phyloP scores from a whole-genome alignment of 2,888 invertebrate species.

The Sinhomidia bicolor region DNA sequence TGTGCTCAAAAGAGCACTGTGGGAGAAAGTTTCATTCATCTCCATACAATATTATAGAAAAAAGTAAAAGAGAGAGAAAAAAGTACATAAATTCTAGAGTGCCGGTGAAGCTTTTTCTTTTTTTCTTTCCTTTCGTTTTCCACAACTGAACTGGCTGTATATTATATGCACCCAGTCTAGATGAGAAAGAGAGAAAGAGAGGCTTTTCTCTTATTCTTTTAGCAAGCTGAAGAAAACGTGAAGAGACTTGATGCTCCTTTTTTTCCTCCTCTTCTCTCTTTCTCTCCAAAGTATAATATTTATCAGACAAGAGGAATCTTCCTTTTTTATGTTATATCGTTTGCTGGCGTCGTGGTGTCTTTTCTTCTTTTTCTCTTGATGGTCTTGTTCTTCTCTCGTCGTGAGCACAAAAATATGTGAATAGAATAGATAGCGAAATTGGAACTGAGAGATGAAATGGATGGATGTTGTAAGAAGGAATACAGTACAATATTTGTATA shows the following conservation, averaged over 20 bases:
- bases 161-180: constrained; percentile 7
- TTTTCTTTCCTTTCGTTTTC: not conserved
- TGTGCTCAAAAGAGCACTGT: constrained; percentile 37
- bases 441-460: constrained; percentile 54
- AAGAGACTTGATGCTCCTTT: constrained; percentile 59
- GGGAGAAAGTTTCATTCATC: not conserved
- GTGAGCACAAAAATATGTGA: constrained; percentile 43
- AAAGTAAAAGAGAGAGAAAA: not conserved
- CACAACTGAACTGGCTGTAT: not conserved
- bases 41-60: not conserved
- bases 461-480: constrained; percentile 28
- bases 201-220: constrained; percentile 20
- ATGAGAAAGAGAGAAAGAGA: too few species aligned
- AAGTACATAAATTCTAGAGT: constrained; percentile 50
- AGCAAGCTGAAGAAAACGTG: constrained; percentile 45
- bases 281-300: constrained; percentile 27
- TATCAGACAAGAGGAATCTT: constrained; percentile 40
- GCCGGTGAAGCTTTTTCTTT: constrained; percentile 7
- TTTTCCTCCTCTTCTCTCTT: too few species aligned
- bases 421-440: constrained; percentile 48
- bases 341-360: not conserved
- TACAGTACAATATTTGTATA: constrained; percentile 27
- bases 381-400: not conserved
- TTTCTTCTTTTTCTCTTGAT: not conserved
- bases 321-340: constrained; percentile 38